Evolutionary conservation across 2,888 invertebrate genomes (phyloP).

Genomic region (Nomada fabriciana): DNA sequence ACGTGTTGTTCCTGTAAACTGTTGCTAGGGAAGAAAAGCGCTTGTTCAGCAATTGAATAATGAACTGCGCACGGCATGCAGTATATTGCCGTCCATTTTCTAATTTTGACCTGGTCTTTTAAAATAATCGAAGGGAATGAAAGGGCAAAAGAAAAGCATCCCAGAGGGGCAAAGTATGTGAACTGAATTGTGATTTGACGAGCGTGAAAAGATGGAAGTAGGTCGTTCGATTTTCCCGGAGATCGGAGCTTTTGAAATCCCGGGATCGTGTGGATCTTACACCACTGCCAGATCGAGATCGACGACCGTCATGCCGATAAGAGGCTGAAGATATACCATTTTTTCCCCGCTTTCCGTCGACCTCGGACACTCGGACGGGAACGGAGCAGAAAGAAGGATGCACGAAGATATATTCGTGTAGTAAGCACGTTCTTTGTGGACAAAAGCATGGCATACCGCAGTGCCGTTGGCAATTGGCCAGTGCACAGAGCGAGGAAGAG

Average conservation of each 20-base stretch:
- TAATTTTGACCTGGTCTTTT: background rate
- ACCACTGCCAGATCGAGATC: slow-evolving; percentile 34
- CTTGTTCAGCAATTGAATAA: too few relatives aligned
- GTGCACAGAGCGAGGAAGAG: background rate
- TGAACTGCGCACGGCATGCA: too few relatives aligned
- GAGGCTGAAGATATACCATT: background rate
- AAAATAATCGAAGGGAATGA: background rate
- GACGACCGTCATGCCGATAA: slow-evolving; percentile 24
- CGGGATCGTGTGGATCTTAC: slow-evolving; percentile 1
- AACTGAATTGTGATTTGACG: background rate
- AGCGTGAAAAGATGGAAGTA: slow-evolving; percentile 23
- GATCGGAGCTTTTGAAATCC: slow-evolving; percentile 29
- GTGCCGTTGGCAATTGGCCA: slow-evolving; percentile 56
- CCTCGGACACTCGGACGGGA: background rate
- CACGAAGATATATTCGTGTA: slow-evolving; percentile 5
- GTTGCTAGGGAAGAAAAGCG: too few relatives aligned
- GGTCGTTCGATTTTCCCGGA: slow-evolving; percentile 47
- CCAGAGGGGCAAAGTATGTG: background rate
- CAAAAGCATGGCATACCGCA: slow-evolving; percentile 52
- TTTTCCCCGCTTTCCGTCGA: slow-evolving; percentile 6
- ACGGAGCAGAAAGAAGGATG: slow-evolving; percentile 5
- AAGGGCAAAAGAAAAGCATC: background rate
- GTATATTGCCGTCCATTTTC: too few relatives aligned
- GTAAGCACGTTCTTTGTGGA: slow-evolving; percentile 44
- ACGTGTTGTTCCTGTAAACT: too few relatives aligned